Conservation (phyloP, 2,113 vertebrate genomes). For the Zosterops hypoxanthus region DNA sequence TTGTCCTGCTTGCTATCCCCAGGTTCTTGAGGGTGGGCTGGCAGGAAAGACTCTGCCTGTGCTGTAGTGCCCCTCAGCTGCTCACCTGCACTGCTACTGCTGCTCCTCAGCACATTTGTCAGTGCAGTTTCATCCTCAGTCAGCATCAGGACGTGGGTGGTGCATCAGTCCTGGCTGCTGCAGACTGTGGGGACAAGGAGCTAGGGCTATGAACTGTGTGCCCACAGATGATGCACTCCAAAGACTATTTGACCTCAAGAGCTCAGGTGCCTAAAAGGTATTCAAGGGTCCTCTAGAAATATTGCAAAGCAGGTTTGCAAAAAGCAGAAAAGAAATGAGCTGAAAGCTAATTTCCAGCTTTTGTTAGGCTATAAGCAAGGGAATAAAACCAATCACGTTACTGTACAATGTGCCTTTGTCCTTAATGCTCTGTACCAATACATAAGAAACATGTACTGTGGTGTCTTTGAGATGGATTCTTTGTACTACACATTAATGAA, state of each 20-base stretch:
- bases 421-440: background rate
- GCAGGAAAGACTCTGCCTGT: background rate
- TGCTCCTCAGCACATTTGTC: background rate
- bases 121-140: background rate
- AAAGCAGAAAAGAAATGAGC: background rate
- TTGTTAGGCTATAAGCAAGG: slow-evolving; percentile 4
- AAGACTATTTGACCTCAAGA: background rate
- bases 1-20: fast-evolving
- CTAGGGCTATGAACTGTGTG: background rate
- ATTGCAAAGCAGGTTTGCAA: background rate
- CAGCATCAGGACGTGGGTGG: fast-evolving
- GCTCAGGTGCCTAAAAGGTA: background rate
- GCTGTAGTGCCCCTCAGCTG: background rate
- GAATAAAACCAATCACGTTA: background rate
- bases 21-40: background rate
- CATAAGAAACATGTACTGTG: background rate
- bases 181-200: background rate
- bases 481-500: background rate
- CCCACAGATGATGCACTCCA: background rate
- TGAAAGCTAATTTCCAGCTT: slow-evolving; percentile 16
- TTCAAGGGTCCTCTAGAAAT: background rate
- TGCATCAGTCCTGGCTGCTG: background rate
- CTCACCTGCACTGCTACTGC: background rate
- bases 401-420: slow-evolving; percentile 9
- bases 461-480: background rate